phyloP scores from a whole-genome alignment of 2,888 invertebrate species.

The Deroplatys truncata region DNA sequence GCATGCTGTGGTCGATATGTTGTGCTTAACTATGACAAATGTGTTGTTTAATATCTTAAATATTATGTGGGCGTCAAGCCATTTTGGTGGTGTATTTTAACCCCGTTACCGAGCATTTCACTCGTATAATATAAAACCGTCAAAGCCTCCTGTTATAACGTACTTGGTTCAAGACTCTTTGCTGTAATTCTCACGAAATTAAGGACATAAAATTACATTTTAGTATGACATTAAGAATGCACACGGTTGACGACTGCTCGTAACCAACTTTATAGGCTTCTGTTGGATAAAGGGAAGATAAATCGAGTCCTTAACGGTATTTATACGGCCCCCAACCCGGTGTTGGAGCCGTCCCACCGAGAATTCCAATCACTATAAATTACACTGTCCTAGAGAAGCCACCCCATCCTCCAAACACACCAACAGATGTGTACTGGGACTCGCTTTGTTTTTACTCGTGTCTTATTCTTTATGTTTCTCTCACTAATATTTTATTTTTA shows the following conservation, averaged over 20 bases:
- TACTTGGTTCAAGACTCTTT: too few relatives aligned
- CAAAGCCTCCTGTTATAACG: too few relatives aligned
- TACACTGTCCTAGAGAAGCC: neutral
- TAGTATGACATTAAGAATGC: too few relatives aligned
- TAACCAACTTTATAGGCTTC: neutral
- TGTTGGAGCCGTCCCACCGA: neutral
- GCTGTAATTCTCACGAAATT: too few relatives aligned
- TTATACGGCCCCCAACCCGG: neutral
- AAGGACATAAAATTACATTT: too few relatives aligned
- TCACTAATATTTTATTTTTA: neutral
- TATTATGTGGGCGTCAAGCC: too few relatives aligned
- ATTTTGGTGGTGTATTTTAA: too few relatives aligned
- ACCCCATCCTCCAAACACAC: neutral
- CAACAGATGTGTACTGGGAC: neutral
- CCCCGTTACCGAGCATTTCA: too few relatives aligned
- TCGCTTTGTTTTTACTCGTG: neutral
- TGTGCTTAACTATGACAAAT: too few relatives aligned
- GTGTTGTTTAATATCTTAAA: too few relatives aligned
- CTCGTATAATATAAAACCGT: too few relatives aligned
- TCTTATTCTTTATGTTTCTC: neutral
- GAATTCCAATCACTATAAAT: neutral
- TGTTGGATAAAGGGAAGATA: neutral
- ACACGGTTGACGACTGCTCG: neutral
- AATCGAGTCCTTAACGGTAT: neutral
- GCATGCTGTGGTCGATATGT: too few relatives aligned